phyloP scores from a whole-genome alignment of 2,888 invertebrate genomes.

The Nasonia oneida region DNA sequence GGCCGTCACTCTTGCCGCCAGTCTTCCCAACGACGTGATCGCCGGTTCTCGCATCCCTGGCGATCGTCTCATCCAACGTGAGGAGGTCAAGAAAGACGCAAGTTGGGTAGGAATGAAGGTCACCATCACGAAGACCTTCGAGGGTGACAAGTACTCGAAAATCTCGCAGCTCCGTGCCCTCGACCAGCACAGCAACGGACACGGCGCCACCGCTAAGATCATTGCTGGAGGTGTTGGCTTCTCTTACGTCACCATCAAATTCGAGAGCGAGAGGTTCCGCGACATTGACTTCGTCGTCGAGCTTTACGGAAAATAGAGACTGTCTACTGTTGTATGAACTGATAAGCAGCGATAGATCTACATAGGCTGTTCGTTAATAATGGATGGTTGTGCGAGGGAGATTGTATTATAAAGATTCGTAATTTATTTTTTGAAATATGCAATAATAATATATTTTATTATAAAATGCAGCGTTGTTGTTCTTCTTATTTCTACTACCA shows the following conservation, averaged over 20 bases:
- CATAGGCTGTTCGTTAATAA: neutral
- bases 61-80: slow-evolving; percentile 41
- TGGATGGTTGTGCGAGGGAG: neutral
- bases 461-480: neutral
- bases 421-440: neutral
- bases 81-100: slow-evolving; percentile 34
- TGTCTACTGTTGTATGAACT: neutral
- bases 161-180: slow-evolving; percentile 52
- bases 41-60: slow-evolving; percentile 43
- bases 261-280: slow-evolving; percentile 56
- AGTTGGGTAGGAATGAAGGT: slow-evolving; percentile 33
- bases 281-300: slow-evolving; percentile 57
- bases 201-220: slow-evolving; percentile 47
- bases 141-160: slow-evolving; percentile 15
- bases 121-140: slow-evolving; percentile 42
- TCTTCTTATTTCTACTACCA: neutral
- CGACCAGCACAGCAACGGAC: slow-evolving; percentile 55
- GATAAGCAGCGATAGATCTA: neutral
- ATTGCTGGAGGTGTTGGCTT: slow-evolving; percentile 54
- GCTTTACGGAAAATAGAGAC: slow-evolving; percentile 48
- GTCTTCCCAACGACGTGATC: slow-evolving; percentile 48
- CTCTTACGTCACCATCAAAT: slow-evolving; percentile 55
- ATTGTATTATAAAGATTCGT: neutral
- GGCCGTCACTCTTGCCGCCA: neutral
- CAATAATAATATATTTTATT: too few relatives aligned